These are phyloP conservation scores for Euleptes europaea DNA, from an alignment of 2,113 vertebrate genomes.

Conservation along the genomic window DNA sequence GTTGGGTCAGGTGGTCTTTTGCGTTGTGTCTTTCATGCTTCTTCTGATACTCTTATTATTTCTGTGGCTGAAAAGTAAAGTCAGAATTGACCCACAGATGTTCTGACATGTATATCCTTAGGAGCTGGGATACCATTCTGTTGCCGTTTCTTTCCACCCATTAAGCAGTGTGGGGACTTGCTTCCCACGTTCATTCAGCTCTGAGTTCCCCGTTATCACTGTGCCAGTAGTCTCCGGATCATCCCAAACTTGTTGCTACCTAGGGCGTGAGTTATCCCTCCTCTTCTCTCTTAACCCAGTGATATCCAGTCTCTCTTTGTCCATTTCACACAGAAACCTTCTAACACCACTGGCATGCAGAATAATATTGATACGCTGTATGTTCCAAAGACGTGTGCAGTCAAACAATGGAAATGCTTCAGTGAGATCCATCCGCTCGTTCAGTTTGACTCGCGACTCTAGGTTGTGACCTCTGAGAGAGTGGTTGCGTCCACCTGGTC, in stretches of 20 bases:
- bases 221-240: background rate
- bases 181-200: background rate
- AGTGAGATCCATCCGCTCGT: background rate
- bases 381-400: background rate
- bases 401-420: background rate
- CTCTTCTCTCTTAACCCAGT: background rate
- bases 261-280: background rate
- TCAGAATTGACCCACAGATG: background rate
- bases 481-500: background rate
- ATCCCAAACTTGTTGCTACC: background rate
- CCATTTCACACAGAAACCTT: background rate
- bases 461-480: background rate
- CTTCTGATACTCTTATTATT: slow-evolving; percentile 51
- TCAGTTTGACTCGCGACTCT: background rate
- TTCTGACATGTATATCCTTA: background rate
- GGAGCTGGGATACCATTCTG: slow-evolving; percentile 1
- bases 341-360: background rate
- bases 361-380: background rate
- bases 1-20: background rate
- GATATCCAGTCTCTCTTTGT: background rate
- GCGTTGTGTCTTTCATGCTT: background rate
- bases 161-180: background rate
- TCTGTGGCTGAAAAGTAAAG: slow-evolving; percentile 41
- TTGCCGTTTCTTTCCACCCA: background rate
- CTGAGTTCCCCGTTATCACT: too few species aligned